Base-by-base conservation (phyloP, 2,797 vertebrate species). In the Scleropages formosus region DNA sequence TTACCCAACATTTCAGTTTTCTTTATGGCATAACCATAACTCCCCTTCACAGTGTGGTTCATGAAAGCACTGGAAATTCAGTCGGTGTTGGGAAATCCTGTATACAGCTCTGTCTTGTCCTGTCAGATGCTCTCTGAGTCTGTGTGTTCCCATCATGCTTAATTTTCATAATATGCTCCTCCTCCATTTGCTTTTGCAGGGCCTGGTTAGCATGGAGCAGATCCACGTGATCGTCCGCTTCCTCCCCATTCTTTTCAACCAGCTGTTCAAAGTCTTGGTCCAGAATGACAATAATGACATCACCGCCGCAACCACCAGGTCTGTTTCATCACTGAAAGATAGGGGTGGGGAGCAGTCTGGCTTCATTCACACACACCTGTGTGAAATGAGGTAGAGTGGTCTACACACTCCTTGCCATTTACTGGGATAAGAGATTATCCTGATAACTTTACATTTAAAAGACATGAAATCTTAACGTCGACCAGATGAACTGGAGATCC, bases 211-310 rank as follows among this genome's bases (percentile, higher is more conserved):
- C 76, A 96, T 99, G 85, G 96, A 98, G 89, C 96, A 91, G 90
- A 96, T 97, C 86, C 94, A 95, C 63, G 94, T 96, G 66, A 95
- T 99, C 79, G 93, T 98, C 83, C 92, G 93, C 81, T 98, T 98
- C 85, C 93, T 99, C 79, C 98, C 98, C 24, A 83, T 98, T 77
- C 94, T 99, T 79, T 92, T 99, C 83, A 98, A 99, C 91, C 97
- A 98, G 58, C 95, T 99, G 75, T 95, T 99, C 85, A 93, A 95
- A 89, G 94, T 98, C 85, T 91, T 99, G 79, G 94, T 95, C 75
- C 92, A 98, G 85, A 97, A 95, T 72, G 93, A 92, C 61, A 91
- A 95, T 0, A 97, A 98, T 24, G 95, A 97, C 64, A 93, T 98
- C 84, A 92, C 91, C 68, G 92, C 91, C 75, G 85, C 93, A 80